Evolutionary conservation across 2,888 invertebrate genomes (phyloP).

Genomic region (Drosophila paucipuncta): DNA sequence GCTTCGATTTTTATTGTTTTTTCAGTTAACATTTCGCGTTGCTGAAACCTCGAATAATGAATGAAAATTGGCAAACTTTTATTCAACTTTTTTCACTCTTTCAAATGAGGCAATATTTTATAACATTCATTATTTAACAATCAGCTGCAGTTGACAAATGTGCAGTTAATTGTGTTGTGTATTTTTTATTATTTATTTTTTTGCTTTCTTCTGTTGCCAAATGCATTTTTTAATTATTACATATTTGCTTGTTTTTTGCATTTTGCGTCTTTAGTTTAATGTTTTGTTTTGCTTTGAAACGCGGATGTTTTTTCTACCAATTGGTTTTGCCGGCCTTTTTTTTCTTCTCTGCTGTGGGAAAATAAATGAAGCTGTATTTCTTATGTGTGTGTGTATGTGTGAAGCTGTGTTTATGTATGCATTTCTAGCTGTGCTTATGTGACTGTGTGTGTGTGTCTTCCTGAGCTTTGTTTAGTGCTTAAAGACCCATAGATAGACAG

Average conservation of each 20-base stretch:
- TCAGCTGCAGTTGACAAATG: constrained; percentile 56
- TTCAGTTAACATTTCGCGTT: neutral
- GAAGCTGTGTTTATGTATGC: neutral
- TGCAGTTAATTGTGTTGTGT: constrained; percentile 50
- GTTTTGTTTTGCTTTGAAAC: constrained; percentile 38
- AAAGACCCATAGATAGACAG: neutral
- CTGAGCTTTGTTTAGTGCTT: constrained; percentile 26
- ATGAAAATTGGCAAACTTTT: neutral
- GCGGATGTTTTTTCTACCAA: constrained; percentile 74
- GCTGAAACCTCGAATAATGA: neutral
- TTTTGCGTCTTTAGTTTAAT: constrained; percentile 10
- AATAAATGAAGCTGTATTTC: neutral
- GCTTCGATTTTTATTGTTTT: neutral
- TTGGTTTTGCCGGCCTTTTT: constrained; percentile 45
- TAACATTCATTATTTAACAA: constrained; percentile 14
- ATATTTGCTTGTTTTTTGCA: constrained; percentile 37
- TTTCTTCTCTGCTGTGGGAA: neutral
- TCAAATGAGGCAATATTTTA: neutral
- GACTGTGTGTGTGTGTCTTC: constrained; percentile 11
- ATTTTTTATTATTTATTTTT: constrained; percentile 47
- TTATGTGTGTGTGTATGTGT: neutral
- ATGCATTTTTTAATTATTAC: constrained; percentile 32
- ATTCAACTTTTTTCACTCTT: neutral
- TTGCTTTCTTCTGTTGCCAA: constrained; percentile 26
- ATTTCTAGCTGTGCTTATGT: neutral